Percentiles rank a stretch among this genome's conserved stretches.
Conservation (phyloP, 2,888 invertebrate genomes). For the Eutolmus rufibarbis region DNA sequence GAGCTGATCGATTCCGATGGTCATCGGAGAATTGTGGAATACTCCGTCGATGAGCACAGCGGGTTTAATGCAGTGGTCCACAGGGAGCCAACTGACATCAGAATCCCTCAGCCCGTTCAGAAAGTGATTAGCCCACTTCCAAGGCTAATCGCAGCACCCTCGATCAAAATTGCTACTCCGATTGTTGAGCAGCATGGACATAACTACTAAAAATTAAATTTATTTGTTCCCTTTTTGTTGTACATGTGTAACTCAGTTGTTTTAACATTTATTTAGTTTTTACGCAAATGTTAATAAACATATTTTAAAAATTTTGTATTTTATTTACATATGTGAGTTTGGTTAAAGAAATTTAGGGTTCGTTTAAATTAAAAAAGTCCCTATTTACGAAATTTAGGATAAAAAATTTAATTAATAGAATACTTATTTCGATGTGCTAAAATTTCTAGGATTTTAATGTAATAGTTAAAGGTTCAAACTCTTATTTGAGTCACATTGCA, state of each 20-base stretch:
- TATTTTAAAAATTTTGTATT: not conserved
- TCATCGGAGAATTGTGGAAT: slow-evolving; percentile 64
- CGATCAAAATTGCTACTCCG: slow-evolving; percentile 43
- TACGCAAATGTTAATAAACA: not conserved
- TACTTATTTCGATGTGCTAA: no score
- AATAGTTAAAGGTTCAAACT: no score
- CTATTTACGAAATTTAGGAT: no score
- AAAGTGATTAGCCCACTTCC: slow-evolving; percentile 49
- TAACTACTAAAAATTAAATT: not conserved
- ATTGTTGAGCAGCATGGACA: not conserved
- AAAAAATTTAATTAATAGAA: no score
- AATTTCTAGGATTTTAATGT: no score
- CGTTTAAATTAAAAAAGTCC: no score
- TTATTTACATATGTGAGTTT: not conserved
- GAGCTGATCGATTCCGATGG: slow-evolving; percentile 66
- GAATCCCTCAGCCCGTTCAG: slow-evolving; percentile 55
- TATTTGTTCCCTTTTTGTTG: not conserved
- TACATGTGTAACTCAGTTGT: not conserved
- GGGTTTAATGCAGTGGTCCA: slow-evolving; percentile 67
- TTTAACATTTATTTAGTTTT: not conserved
- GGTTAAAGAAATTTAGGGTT: no score
- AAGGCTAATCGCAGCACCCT: slow-evolving; percentile 52
- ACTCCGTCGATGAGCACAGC: slow-evolving; percentile 65
- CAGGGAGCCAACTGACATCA: slow-evolving; percentile 62
- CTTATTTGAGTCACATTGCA: no score